These are phyloP conservation scores for Echinops telfairi DNA, from an alignment of 2,113 vertebrate genomes.

Conservation along the genomic window DNA sequence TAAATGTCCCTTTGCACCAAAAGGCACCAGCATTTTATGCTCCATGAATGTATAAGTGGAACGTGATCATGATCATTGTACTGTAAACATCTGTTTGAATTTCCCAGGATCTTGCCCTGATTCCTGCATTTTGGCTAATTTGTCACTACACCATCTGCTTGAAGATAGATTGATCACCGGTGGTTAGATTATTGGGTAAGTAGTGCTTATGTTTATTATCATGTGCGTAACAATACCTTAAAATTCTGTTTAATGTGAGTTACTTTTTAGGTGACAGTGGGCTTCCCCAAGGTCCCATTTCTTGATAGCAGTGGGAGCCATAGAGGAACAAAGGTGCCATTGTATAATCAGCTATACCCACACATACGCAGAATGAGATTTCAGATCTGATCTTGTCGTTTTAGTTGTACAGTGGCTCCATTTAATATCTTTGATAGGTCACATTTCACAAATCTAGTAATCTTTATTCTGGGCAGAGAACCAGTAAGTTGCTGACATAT, in stretches of 20 bases:
- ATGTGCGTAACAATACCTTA: slow-evolving; percentile 45
- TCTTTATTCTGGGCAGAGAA: neutral
- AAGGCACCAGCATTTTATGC: slow-evolving; percentile 7
- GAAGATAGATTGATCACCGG: slow-evolving; percentile 57
- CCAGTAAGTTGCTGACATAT: neutral
- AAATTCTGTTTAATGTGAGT: slow-evolving; percentile 70
- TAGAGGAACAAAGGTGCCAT: slow-evolving; percentile 10
- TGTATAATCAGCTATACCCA: slow-evolving; percentile 35
- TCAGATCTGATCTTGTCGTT: neutral
- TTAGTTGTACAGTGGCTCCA: neutral
- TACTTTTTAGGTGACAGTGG: slow-evolving; percentile 67
- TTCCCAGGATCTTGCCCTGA: slow-evolving; percentile 61
- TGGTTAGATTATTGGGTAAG: slow-evolving; percentile 57
- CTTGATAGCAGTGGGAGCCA: slow-evolving; percentile 32
- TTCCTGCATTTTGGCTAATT: slow-evolving; percentile 71
- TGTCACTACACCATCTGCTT: slow-evolving; percentile 64
- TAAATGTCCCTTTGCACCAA: slow-evolving; percentile 42
- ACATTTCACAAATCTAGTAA: neutral
- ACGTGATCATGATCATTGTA: slow-evolving; percentile 48
- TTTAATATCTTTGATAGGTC: neutral
- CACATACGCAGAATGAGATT: slow-evolving; percentile 29
- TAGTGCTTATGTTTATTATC: slow-evolving; percentile 61
- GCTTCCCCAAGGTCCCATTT: slow-evolving; percentile 38
- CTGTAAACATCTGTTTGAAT: slow-evolving; percentile 65
- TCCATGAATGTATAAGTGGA: slow-evolving; percentile 40